Base-by-base conservation (phyloP, 1,140 invertebrate species). In the Samia ricini region DNA sequence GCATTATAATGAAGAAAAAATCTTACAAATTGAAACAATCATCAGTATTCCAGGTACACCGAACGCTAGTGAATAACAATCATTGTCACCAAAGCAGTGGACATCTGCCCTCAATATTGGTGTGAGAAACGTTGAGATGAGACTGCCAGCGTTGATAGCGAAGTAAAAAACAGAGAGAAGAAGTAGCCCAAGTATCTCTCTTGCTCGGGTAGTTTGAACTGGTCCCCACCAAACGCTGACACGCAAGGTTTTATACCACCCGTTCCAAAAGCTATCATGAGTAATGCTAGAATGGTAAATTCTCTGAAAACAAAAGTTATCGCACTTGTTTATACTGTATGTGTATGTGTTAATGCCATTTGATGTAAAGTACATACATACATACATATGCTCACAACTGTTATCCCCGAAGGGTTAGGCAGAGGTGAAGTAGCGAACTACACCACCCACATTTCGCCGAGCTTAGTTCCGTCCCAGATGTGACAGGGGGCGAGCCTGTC, bases 231-330 rank as follows among this genome's bases (percentile, higher is more conserved):
- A 86, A 99, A 99, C 0, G 98, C 96, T 0, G 97, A 94, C 0
- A 99, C 98, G 82, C 98, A 99, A 0, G 99, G 98, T 82, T 99
- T 99, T 75, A 99, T 99, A 2, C 98, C 97, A 7, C 98, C 99
- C 0, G 97, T 98, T 0, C 98, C 97, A 12, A 98, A 60, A 2
- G 97, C 97, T 68, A 99, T 97, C 15, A 98, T 88, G 0, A 94
- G 71, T 61, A 98, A 88, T 0, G 97, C 97, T n/a, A 96, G 7
- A 6, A 97, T 92, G 2, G 95, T 94, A 29, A 96, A 92, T 63
- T 87, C 91, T 70, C 95, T 96, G 91, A 23, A 92, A 91, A 68
- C 61, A 10, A 10, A 29, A 29, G 57, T 23, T 5, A 18, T 6
- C 20, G 15, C 15, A 36, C 15, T 36, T 36, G 6, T n/a, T n/a